phyloP scores from a whole-genome alignment of 37 sponge, comb jelly and placozoan species.

The Ephydatia muelleri region DNA sequence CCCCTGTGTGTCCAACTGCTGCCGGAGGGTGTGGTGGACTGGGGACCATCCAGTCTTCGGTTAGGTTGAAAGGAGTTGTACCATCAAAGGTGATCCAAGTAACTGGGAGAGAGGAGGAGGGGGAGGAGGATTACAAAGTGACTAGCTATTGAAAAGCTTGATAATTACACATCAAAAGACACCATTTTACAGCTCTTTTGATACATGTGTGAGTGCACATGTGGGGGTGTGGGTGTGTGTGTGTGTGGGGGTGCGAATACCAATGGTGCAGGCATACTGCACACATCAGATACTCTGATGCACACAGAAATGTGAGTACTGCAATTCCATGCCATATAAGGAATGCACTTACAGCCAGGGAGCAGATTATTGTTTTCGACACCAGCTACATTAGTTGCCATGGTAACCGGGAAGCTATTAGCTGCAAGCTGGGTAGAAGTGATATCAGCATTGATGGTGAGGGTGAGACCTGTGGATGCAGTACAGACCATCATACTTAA shows the following conservation, averaged over 20 bases:
- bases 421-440: not conserved
- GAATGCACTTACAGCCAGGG: not conserved
- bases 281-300: too few species aligned
- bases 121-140: too few species aligned
- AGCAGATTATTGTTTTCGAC: not conserved
- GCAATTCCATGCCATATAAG: too few species aligned
- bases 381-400: not conserved
- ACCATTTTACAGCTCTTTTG: too few species aligned
- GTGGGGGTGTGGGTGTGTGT: too few species aligned
- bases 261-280: too few species aligned
- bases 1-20: not conserved
- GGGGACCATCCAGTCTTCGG: not conserved
- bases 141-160: too few species aligned
- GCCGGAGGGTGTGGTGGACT: not conserved
- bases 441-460: not conserved
- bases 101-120: not conserved
- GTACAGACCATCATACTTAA: too few species aligned
- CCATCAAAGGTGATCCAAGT: not conserved
- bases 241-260: too few species aligned
- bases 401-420: not conserved
- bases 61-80: not conserved
- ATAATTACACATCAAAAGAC: too few species aligned
- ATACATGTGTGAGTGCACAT: not conserved
- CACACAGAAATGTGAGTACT: too few species aligned
- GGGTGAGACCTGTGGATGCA: too few species aligned